Conservation (phyloP, 2,113 vertebrate genomes). For the Budorcas taxicolor region DNA sequence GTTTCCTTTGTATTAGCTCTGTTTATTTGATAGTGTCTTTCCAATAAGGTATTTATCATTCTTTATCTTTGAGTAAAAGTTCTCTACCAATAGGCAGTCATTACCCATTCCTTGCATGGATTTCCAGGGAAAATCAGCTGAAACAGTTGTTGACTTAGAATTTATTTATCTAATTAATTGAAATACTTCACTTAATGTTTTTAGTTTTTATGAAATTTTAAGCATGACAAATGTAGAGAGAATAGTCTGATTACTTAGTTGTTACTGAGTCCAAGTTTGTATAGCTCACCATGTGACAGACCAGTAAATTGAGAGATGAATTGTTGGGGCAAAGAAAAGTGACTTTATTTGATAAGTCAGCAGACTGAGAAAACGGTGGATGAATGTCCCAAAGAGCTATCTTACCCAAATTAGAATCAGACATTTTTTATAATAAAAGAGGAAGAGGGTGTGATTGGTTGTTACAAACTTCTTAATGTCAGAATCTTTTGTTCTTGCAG, state of each 20-base stretch:
- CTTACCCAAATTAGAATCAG: not conserved
- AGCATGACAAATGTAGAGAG: not conserved
- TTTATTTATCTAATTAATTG: not conserved
- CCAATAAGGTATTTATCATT: not conserved
- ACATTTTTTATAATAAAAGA: not conserved
- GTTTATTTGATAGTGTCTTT: not conserved
- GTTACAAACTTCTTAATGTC: not conserved
- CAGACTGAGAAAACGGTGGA: not conserved
- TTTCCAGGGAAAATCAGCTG: not conserved
- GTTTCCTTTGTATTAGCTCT: not conserved
- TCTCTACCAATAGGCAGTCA: not conserved
- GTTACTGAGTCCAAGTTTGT: not conserved
- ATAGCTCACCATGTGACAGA: not conserved
- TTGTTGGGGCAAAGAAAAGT: not conserved
- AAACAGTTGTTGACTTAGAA: not conserved
- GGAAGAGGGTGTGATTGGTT: not conserved
- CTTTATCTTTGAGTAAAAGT: not conserved
- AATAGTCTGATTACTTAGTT: not conserved
- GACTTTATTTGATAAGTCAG: not conserved
- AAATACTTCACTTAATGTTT: not conserved
- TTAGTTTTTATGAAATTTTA: not conserved
- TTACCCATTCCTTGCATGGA: not conserved
- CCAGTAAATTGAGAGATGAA: not conserved
- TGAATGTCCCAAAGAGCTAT: not conserved
- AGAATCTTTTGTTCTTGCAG: not conserved